Evolutionary conservation across 2,113 vertebrate genomes (phyloP).

Genomic region (Spermophilus dauricus): DNA sequence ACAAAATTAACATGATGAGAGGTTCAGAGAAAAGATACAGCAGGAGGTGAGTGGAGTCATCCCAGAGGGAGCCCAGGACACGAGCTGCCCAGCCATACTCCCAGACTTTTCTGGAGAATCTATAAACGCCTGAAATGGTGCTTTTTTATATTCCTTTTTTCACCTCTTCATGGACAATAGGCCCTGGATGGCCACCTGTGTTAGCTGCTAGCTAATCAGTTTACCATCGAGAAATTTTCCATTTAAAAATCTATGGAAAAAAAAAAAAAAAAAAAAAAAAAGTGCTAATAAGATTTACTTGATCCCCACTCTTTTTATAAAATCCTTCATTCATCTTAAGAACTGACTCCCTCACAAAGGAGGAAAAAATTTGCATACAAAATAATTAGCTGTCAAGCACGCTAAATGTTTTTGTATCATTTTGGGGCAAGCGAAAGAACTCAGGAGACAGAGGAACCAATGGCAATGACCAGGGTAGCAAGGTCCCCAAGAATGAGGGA

Average conservation of each 20-base stretch:
- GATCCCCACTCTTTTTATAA: background rate
- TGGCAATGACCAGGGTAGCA: background rate
- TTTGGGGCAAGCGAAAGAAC: background rate
- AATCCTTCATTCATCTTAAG: slow-evolving; percentile 25
- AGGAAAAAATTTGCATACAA: background rate
- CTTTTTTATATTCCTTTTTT: background rate
- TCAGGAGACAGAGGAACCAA: background rate
- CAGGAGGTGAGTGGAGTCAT: background rate
- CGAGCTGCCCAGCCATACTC: background rate
- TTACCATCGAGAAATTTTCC: too few relatives aligned
- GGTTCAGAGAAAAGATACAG: background rate
- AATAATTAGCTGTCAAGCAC: background rate
- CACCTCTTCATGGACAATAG: background rate
- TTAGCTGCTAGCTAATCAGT: background rate
- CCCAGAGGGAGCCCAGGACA: background rate
- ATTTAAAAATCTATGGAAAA: too few relatives aligned
- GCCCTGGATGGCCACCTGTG: background rate
- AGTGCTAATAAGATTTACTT: background rate
- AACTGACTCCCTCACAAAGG: background rate
- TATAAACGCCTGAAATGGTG: background rate
- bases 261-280: background rate
- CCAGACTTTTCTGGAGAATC: background rate
- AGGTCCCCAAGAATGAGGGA: background rate
- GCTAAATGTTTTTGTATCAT: background rate
- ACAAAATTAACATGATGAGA: background rate